A percentile compares a stretch with the other conserved stretches of the same genome.
Conservation (phyloP, 2,113 vertebrate species). For the Suricata suricatta region DNA sequence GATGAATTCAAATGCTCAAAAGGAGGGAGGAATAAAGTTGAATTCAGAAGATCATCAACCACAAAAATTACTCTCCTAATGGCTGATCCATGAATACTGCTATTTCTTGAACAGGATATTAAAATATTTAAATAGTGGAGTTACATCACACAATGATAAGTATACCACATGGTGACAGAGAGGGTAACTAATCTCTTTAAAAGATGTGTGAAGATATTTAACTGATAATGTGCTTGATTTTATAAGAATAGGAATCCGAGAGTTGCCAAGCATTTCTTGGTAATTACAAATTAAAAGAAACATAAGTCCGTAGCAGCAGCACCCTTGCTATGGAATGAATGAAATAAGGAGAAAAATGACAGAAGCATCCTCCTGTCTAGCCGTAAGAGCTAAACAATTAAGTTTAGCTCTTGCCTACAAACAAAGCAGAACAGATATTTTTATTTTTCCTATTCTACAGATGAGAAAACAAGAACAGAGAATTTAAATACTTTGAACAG, state of each 20-base stretch:
- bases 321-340: background rate
- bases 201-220: constrained; percentile 39
- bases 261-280: background rate
- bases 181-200: constrained; percentile 25
- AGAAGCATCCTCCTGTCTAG: background rate
- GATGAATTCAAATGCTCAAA: background rate
- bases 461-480: constrained; percentile 9
- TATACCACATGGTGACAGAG: background rate
- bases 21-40: background rate
- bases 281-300: background rate
- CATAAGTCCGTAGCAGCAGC: background rate
- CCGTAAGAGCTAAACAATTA: background rate
- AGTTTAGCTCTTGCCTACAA: constrained; percentile 5
- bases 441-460: constrained; percentile 46
- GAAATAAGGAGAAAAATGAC: background rate
- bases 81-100: background rate
- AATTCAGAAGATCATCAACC: background rate
- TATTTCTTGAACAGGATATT: background rate
- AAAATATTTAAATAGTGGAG: background rate
- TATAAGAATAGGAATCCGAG: background rate
- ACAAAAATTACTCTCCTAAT: background rate
- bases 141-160: background rate
- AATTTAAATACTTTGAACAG: background rate
- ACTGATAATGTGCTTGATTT: background rate
- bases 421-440: constrained; percentile 26